A percentile compares a stretch with the other conserved stretches of the same genome.
Conservation (phyloP, 2,888 invertebrate genomes). For the Agriopis marginaria region DNA sequence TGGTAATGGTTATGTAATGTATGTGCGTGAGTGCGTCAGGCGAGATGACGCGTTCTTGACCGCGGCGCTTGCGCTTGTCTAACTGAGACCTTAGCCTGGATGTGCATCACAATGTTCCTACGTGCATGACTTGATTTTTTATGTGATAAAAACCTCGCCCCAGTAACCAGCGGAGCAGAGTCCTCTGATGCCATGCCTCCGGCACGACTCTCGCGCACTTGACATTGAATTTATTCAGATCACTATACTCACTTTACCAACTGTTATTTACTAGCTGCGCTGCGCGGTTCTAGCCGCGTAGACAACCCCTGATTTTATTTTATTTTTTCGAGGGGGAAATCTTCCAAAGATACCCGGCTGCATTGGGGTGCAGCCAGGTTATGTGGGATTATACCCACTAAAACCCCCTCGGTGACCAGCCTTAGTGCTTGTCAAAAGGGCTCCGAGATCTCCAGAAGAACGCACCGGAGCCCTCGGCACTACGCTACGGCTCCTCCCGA, state of each 20-base stretch:
- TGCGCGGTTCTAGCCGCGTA: too few relatives aligned
- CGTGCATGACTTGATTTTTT: constrained; percentile 72
- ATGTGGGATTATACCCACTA: too few relatives aligned
- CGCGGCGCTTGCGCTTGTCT: constrained; percentile 42
- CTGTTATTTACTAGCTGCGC: background rate
- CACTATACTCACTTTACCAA: background rate
- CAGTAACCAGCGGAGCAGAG: constrained; percentile 51
- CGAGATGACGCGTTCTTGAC: constrained; percentile 55
- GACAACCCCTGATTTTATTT: too few relatives aligned
- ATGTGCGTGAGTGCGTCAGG: constrained; percentile 16
- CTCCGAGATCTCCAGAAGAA: too few relatives aligned
- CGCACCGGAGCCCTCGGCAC: too few relatives aligned
- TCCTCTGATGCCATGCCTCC: constrained; percentile 51
- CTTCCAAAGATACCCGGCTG: too few relatives aligned
- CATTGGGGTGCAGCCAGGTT: too few relatives aligned
- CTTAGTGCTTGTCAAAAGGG: too few relatives aligned
- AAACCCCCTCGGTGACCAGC: too few relatives aligned
- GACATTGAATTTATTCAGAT: constrained; percentile 60
- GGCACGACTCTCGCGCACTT: constrained; percentile 51
- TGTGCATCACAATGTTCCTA: constrained; percentile 63
- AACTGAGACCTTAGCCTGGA: constrained; percentile 72
- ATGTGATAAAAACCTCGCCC: constrained; percentile 66
- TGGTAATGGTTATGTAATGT: constrained; percentile 4
- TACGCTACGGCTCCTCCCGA: too few relatives aligned
- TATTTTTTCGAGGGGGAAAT: too few relatives aligned